These are phyloP conservation scores for Tragulus kanchil DNA, from an alignment of 2,113 vertebrate species.

Conservation along the genomic window DNA sequence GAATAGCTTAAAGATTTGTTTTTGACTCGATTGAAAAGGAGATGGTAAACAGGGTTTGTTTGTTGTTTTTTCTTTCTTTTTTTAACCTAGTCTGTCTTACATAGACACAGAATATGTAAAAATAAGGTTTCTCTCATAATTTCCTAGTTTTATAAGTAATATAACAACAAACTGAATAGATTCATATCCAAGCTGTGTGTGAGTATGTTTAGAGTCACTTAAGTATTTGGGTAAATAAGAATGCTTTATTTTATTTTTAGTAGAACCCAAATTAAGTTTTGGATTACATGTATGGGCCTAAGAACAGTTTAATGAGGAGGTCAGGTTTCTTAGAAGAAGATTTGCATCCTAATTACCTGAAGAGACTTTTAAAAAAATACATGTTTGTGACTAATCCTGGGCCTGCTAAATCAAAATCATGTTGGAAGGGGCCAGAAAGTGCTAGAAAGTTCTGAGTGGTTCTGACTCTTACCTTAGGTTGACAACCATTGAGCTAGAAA, in stretches of 20 bases:
- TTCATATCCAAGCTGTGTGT: background rate
- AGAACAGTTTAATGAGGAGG: background rate
- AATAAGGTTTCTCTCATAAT: background rate
- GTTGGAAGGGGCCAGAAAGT: background rate
- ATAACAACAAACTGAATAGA: background rate
- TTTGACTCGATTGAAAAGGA: slow-evolving; percentile 11
- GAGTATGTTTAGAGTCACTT: background rate
- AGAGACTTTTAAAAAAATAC: too few relatives aligned
- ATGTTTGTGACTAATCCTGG: background rate
- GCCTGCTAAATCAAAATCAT: background rate
- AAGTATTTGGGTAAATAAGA: background rate
- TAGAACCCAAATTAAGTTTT: background rate
- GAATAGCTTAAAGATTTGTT: background rate
- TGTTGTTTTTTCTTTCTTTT: background rate
- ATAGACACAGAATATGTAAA: background rate
- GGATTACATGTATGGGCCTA: background rate
- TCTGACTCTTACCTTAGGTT: background rate
- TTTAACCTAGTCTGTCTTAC: background rate
- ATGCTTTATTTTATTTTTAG: background rate
- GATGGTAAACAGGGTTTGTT: background rate
- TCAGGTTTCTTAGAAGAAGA: background rate
- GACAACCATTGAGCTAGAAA: background rate
- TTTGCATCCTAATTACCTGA: background rate
- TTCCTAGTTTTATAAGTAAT: background rate
- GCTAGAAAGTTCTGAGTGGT: background rate